Percentiles rank a stretch among this genome's conserved stretches.
phyloP scores from a whole-genome alignment of 1,140 invertebrate species.

The Procambarus clarkii region DNA sequence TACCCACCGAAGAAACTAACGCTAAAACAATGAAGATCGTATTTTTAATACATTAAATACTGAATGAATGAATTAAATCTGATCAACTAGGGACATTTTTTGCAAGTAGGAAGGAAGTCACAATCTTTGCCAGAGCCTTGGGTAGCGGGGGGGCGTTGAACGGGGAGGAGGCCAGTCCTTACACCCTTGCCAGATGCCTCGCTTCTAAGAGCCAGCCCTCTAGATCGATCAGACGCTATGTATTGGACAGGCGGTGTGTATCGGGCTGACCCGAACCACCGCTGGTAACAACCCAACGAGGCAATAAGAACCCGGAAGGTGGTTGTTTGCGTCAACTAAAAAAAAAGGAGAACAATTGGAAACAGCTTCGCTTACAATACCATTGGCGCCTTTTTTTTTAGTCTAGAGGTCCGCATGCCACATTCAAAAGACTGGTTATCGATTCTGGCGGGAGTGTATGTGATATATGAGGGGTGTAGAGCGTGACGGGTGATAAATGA shows the following conservation, averaged over 20 bases:
- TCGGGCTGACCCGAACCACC: constrained; percentile 31
- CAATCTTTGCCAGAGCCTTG: no score
- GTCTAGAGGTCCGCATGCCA: constrained; percentile 6
- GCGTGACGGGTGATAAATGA: constrained; percentile 70
- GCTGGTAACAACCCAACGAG: constrained; percentile 22
- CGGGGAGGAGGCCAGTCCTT: no score
- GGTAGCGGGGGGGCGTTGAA: no score
- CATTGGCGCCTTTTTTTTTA: constrained; percentile 24
- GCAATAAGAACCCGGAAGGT: not conserved
- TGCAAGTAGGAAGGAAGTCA: no score
- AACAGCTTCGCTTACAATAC: constrained; percentile 3
- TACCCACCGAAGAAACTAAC: no score
- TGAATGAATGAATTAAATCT: no score
- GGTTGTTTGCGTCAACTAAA: constrained; percentile 34
- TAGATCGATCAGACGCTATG: not conserved
- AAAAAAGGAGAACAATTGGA: constrained; percentile 1
- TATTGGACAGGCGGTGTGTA: constrained; percentile 21
- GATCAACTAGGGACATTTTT: no score
- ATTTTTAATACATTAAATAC: no score
- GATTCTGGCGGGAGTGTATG: constrained; percentile 56
- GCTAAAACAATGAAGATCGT: no score
- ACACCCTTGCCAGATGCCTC: no score
- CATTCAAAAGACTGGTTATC: constrained; percentile 57
- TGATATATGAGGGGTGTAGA: constrained; percentile 71
- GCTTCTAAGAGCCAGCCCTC: no score